A percentile compares a stretch with the other conserved stretches of the same genome.
phyloP scores from a whole-genome alignment of 2,888 invertebrate genomes.

The Nipponacmea schrenckii region DNA sequence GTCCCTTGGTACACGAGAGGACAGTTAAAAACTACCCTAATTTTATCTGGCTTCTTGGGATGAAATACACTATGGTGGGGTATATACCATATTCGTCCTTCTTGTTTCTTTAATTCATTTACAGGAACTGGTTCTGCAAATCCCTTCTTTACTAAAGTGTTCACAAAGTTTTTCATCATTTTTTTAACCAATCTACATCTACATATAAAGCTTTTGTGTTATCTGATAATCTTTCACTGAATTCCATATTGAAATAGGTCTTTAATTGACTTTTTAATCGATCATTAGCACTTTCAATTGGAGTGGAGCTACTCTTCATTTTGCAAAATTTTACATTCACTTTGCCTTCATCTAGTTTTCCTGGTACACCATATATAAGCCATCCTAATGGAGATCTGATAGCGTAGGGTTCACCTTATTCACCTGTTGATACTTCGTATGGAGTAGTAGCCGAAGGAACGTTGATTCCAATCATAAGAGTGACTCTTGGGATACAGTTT shows the following conservation, averaged over 20 bases:
- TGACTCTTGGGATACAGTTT: too few relatives aligned
- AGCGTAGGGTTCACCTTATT: conserved; percentile 21
- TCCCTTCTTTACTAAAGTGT: conserved; percentile 21
- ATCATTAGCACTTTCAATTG: conserved; percentile 72
- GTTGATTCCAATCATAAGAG: too few relatives aligned
- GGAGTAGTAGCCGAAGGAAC: neutral
- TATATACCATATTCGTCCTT: conserved; percentile 13
- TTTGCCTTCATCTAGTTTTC: conserved; percentile 21
- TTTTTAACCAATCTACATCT: conserved; percentile 68
- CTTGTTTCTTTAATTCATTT: neutral
- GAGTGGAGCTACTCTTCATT: neutral
- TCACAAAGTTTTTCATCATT: conserved; percentile 18
- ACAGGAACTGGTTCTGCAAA: conserved; percentile 18
- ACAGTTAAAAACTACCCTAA: conserved; percentile 32
- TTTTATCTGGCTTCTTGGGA: conserved; percentile 18
- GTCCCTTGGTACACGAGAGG: conserved; percentile 23
- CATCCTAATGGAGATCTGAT: too few relatives aligned
- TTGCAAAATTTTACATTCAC: conserved; percentile 1
- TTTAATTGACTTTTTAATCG: conserved; percentile 84
- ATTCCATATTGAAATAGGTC: conserved; percentile 70
- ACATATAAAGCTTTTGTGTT: conserved; percentile 83
- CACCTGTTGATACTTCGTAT: neutral
- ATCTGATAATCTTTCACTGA: conserved; percentile 74
- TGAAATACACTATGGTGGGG: conserved; percentile 16
- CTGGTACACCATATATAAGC: too few relatives aligned